Evolutionary conservation across 2,888 invertebrate genomes (phyloP), one percentile per base, ranked within the genome.

Genomic region (Abscondita cerata): DNA sequence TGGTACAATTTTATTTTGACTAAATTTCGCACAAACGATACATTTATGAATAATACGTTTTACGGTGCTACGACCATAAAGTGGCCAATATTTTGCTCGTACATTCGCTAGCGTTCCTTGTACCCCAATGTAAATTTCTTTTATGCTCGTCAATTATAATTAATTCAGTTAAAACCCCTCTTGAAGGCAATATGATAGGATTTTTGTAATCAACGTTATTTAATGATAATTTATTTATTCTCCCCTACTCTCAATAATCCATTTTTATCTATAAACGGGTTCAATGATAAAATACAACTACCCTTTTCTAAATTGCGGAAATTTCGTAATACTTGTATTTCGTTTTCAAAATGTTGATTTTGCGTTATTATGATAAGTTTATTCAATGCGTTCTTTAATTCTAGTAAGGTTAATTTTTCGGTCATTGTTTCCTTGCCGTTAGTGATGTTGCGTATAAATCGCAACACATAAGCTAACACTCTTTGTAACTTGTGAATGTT

Each of bases 61-160:
- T 9, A 31, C 36, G 31, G 31, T 31, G 9, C 4, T 31, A 31
- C 31, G 31, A 31, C 25, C 25, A 0, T 58, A 20, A 5, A 66
- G 38, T 11, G 67, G 66, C 72, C 72, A 73, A 52, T 58, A 71
- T 1, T 31, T 41, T 31, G 64, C 47, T 1, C 70, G 63, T 13
- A 70, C 31, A 9, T 57, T 44, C 5, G 68, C 50, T 2, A 72
- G 41, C 1, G 66, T 51, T 4, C 13, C 52, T 71, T 68, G 11
- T 9, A 31, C 31, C 31, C 9, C 36, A 2, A 36, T 36, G 36
- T 36, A 36, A 36, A n/a, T 36, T 36, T 12, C 36, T 36, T 36
- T 12, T 36, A 36, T 36, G 36, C 36, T 36, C 36, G 11, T 36
- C 36, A 36, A 36, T 12, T 36, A 36, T 36, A 36, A 36, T 36